Base-by-base conservation (phyloP, 2,888 invertebrate species). In the Trachelus tabidus region DNA sequence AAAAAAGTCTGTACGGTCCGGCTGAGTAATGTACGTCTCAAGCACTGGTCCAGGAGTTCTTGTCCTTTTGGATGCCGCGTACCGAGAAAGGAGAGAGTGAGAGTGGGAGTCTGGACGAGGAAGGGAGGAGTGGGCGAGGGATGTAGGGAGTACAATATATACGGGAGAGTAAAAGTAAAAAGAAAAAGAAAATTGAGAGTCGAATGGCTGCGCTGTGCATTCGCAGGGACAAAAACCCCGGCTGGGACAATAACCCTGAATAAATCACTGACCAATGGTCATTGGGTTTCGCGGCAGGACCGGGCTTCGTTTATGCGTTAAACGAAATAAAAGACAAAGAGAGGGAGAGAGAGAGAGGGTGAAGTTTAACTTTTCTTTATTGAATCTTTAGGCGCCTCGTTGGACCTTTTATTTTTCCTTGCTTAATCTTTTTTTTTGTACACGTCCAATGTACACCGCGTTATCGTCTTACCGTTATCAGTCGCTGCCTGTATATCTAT, bases 161-260 rank as follows among this genome's bases (percentile, higher is more conserved):
- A 69, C 75, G 71, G 37, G 75, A 73, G 75, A 73, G 40, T 73
- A 68, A 40, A 40, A 40, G 15, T 15, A 40, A 40, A 6, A 40
- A 40, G 40, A 15, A 40, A 40, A 40, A 40, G 15, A 40, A 40
- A 40, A 40, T 40, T 15, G 40, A 15, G 40, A 40, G 40, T 40
- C 40, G 40, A 40, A 40, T 15, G 40, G 40, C 40, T 40, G 15
- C 15, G 40, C 40, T 40, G 40, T 40, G 15, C 40, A 6, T 15
- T 40, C 73, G 78, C 82, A 79, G 85, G 85, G 83, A 86, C 85
- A 87, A 87, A 88, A 88, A 87, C 83, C 84, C 81, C 83, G 82
- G 69, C 78, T 79, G 83, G 89, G 87, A 89, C 89, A 88, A 88
- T 89, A 87, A 89, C 89, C 89, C 88, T 86, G 87, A 87, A 88